Evolutionary conservation across 2,113 vertebrate genomes (phyloP), one percentile per base, ranked within the genome.

Genomic region (Varanus komodoensis): DNA sequence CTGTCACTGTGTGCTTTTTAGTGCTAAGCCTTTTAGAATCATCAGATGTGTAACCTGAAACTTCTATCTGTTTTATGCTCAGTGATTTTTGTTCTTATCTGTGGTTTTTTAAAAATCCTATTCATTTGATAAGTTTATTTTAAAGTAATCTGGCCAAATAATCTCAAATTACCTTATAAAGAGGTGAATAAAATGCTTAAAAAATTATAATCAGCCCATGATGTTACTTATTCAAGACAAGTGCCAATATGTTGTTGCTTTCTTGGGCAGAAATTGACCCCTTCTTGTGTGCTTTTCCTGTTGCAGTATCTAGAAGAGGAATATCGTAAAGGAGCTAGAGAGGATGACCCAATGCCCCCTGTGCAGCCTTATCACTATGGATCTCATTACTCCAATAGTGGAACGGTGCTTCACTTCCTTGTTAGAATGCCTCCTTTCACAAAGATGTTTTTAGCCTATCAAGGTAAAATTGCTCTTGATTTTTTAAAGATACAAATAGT

Each of bases 351-450:
- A 68, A 99, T 99, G 99, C 99, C 99, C 2, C 99, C 99, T 0
- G 99, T 99, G 5, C 99, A 98, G 94, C 99, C 99, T 0, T 99
- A 99, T 93, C 99, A 99, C 95, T 99, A 99, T 4, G 99, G 99
- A 95, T 99, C 99, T 27, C 99, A 99, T 96, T 99, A 99, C 91
- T 99, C 99, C 91, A 99, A 99, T 97, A 99, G 99, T 3, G 99
- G 99, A 93, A 99, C 99, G 0, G 98, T 99, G 84, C 98, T 99
- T 54, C 99, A 99, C 96, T 99, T 99, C 96, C 96, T 99, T 87
- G 99, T 99, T 93, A 97, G 99, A 84, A 98, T 99, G 98, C 99
- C 99, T 11, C 99, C 99, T 29, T 99, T 99, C 94, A 99, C 99
- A 54, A 99, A 99, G 94, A 99, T 99, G 99, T 99, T 99, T 91